These are phyloP conservation scores for Ischnura elegans DNA, from an alignment of 2,888 invertebrate genomes.

Conservation along the genomic window DNA sequence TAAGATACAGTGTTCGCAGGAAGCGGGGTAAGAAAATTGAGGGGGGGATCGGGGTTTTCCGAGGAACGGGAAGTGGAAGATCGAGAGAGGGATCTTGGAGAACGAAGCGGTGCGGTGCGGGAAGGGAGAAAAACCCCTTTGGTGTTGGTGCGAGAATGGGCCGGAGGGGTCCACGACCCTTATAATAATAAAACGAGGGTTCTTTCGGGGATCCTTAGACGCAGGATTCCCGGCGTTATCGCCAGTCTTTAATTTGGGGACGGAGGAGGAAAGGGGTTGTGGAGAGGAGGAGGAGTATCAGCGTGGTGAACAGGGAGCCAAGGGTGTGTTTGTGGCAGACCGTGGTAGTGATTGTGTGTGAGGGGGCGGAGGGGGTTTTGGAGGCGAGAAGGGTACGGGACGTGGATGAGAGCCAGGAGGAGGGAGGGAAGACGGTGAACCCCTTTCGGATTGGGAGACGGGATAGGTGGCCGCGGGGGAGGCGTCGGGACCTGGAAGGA, in stretches of 20 bases:
- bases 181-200: constrained; percentile 50
- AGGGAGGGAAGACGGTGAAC: neutral
- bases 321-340: constrained; percentile 8
- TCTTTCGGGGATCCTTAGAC: constrained; percentile 45
- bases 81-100: neutral
- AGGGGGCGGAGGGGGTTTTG: neutral
- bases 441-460: constrained; percentile 14
- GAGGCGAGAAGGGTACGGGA: neutral
- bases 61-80: neutral
- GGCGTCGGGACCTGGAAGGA: constrained; percentile 34
- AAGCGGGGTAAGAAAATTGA: neutral
- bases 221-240: constrained; percentile 58
- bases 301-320: neutral
- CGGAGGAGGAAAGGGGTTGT: neutral
- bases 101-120: neutral
- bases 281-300: too few species aligned
- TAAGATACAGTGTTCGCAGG: neutral
- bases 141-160: neutral
- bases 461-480: neutral
- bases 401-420: constrained; percentile 36
- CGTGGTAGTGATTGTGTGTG: neutral
- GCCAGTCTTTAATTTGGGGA: constrained; percentile 46
- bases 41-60: neutral
- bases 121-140: neutral
- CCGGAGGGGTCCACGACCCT: constrained; percentile 36